Percentiles rank a stretch among this genome's conserved stretches.
Conservation (phyloP, 2,888 invertebrate species). For the Calliphora vomitoria region DNA sequence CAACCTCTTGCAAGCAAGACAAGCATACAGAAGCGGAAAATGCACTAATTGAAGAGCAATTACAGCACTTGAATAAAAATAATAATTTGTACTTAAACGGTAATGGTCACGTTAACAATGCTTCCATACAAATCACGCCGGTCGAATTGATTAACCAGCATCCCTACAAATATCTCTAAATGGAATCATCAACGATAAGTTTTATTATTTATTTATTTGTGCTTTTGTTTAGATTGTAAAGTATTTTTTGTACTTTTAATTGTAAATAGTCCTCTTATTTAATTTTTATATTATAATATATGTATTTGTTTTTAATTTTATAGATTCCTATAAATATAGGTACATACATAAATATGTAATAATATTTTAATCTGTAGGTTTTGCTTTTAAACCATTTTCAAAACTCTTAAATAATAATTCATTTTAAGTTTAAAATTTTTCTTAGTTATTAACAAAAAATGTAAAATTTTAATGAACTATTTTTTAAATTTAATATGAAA, state of each 20-base stretch:
- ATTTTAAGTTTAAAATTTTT: background rate
- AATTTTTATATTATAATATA: constrained; percentile 14
- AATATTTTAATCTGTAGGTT: constrained; percentile 36
- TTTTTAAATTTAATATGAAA: constrained; percentile 16
- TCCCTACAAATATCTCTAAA: constrained; percentile 33
- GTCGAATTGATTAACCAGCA: constrained; percentile 75
- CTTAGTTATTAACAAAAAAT: background rate
- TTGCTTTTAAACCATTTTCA: constrained; percentile 38
- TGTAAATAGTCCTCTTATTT: constrained; percentile 52
- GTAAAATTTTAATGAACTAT: constrained; percentile 11
- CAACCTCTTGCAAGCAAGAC: constrained; percentile 2
- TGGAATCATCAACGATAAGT: constrained; percentile 36
- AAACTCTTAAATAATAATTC: background rate
- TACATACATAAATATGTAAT: background rate
- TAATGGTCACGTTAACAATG: constrained; percentile 67
- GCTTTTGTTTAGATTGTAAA: constrained; percentile 39
- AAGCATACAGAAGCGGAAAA: constrained; percentile 76
- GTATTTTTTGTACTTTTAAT: constrained; percentile 49
- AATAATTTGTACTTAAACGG: constrained; percentile 77
- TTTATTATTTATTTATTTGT: constrained; percentile 32
- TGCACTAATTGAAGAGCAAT: constrained; percentile 78
- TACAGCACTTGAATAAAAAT: constrained; percentile 78
- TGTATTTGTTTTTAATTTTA: constrained; percentile 3
- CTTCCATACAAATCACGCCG: constrained; percentile 74
- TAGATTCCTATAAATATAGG: constrained; percentile 23